Evolutionary conservation across 2,797 vertebrate species (phyloP), one percentile per base, ranked within the genome.

Genomic region (Pelodytes ibericus): DNA sequence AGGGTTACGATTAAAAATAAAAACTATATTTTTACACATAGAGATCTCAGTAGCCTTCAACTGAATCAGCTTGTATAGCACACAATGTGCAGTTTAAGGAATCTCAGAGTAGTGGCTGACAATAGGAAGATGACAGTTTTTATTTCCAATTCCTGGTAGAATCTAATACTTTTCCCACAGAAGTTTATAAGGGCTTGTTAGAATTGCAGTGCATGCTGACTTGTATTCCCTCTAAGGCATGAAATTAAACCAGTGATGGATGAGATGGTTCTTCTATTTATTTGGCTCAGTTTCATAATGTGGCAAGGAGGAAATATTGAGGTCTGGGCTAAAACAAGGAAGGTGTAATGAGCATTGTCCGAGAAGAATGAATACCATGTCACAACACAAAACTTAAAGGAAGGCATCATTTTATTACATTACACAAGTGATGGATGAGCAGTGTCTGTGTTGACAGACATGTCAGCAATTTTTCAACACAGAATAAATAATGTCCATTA

Each of bases 191-290:
- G 72, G 64, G 69, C 82, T 72, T 58, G 71, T 67, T 71, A 74
- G 68, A 74, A 44, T 15, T 16, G 44, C 56, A 27, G 2, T 13
- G 58, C 33, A 9, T 0, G 69, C 44, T 68, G 25, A 53, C 74
- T 53, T 33, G 6, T 60, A 83, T 90, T 88, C 91, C 83, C 87
- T 91, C 81, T 80, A 78, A 87, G 85, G 87, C 80, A 83, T 83
- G 82, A 81, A 89, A 92, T 89, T 88, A 89, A 90, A 88, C 87
- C 72, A 82, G 63, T 91, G 93, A 94, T 91, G 91, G 89, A 94
- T 89, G 86, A 81, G 64, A 47, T 67, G 68, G 85, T 85, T 74
- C 27, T 75, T 80, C 85, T 83, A 73, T 87, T 90, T 85, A 88
- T 89, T 85, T 86, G 81, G 83, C 88, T 85, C 72, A 51, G 76